Evolutionary conservation across 2,888 invertebrate species (phyloP), one percentile per base, ranked within the genome.

Genomic region (Antitype chi): DNA sequence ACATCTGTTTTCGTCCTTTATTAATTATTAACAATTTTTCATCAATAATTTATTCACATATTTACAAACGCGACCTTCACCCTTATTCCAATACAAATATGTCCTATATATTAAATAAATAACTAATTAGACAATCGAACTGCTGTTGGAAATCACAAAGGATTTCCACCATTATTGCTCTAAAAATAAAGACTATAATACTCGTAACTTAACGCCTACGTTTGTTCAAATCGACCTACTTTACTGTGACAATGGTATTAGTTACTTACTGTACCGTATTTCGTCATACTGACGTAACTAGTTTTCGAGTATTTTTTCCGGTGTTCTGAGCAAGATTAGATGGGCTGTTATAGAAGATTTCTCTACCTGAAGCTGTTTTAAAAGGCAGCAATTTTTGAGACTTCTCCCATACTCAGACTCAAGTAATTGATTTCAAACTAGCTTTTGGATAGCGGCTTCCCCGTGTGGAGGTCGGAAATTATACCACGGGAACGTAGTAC

Each of bases 171-270:
- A 23, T 32, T 83, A 82, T 64, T 0, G 0, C 0, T n/a, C 0
- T 72, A 4, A 0, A 17, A 70, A 63, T 82, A 82, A 62, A 67
- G 69, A 15, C 32, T 25, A 68, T 53, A 53, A 52, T 77, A 32
- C 32, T 47, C 13, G 13, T 67, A 47, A 25, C 15, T 70, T 63
- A 73, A 69, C 78, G 68, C 70, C 75, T 66, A 70, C 76, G 43
- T 81, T 79, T 75, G 76, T 78, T 79, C 57, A 60, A 76, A 74
- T 64, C 72, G 85, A 82, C 87, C 88, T 67, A 86, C 53, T 78
- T 88, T 79, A 62, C 25, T 68, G 69, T 88, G 81, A 87, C 83
- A 86, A 86, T 81, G 81, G 70, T 64, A 74, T 68, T 75, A 70
- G 75, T 78, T 75, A 74, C 63, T 32, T n/a, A n/a, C n/a, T 53